Conservation (phyloP, 2,797 vertebrate species). For the Telmatherina bonti region DNA sequence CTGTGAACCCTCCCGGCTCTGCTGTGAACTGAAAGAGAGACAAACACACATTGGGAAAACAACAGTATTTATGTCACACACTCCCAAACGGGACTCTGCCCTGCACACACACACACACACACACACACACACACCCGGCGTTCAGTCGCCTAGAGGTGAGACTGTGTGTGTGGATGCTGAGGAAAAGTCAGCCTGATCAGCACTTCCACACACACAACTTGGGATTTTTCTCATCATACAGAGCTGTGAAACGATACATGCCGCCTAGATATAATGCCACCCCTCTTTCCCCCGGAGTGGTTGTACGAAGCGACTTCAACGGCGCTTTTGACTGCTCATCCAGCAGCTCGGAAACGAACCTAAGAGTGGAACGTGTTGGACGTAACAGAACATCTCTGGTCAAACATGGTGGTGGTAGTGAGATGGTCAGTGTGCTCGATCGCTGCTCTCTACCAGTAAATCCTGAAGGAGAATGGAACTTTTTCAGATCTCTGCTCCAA, state of each 20-base stretch:
- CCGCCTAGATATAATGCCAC: too few relatives aligned
- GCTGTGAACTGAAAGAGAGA: slow-evolving; percentile 44
- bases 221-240: neutral
- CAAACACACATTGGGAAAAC: slow-evolving; percentile 41
- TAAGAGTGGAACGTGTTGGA: too few relatives aligned
- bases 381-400: too few relatives aligned
- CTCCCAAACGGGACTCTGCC: slow-evolving; percentile 50
- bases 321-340: too few relatives aligned
- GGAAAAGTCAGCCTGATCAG: slow-evolving; percentile 30
- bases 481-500: too few relatives aligned
- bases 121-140: slow-evolving; percentile 46
- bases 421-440: too few relatives aligned
- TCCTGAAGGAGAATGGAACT: too few relatives aligned
- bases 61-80: slow-evolving; percentile 52
- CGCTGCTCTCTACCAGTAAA: too few relatives aligned
- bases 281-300: too few relatives aligned
- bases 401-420: too few relatives aligned
- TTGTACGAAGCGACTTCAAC: too few relatives aligned
- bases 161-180: slow-evolving; percentile 43
- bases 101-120: slow-evolving; percentile 59
- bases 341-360: too few relatives aligned
- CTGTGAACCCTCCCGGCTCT: slow-evolving; percentile 53
- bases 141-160: slow-evolving; percentile 63
- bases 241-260: neutral
- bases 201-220: slow-evolving; percentile 35